Evolutionary conservation across 2,888 invertebrate species (phyloP).

Genomic region (Bimastos eiseni): DNA sequence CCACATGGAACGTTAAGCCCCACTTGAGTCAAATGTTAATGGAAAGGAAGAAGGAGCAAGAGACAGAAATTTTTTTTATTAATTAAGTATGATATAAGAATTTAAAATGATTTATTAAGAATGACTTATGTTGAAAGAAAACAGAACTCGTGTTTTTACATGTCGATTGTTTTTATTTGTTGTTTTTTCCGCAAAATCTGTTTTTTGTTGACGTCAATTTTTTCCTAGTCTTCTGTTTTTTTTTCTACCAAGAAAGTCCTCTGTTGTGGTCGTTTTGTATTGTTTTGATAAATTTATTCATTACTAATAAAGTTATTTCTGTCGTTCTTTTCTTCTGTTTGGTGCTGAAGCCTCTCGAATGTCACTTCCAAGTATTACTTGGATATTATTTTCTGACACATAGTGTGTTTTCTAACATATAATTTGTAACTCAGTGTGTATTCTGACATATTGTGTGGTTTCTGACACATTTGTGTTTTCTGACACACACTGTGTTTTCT

Average conservation of each 20-base stretch:
- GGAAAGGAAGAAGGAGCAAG: background rate
- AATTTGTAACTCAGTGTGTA: no score
- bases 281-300: background rate
- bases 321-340: no score
- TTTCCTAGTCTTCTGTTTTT: background rate
- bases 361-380: background rate
- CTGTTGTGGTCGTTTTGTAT: background rate
- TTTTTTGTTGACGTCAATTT: background rate
- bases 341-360: background rate
- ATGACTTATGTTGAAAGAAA: background rate
- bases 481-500: no score
- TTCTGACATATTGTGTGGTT: no score
- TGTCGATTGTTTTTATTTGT: background rate
- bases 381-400: no score
- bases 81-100: background rate
- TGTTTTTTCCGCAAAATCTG: background rate
- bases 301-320: background rate
- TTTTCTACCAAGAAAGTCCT: background rate
- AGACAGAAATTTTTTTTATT: background rate
- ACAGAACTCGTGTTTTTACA: background rate
- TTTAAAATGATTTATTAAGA: background rate
- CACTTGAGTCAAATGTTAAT: no score
- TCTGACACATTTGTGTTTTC: no score
- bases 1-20: no score
- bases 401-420: no score